Percentiles rank a stretch among this genome's conserved stretches.
phyloP scores from a whole-genome alignment of 2,113 vertebrate species.

The Calonectris borealis region DNA sequence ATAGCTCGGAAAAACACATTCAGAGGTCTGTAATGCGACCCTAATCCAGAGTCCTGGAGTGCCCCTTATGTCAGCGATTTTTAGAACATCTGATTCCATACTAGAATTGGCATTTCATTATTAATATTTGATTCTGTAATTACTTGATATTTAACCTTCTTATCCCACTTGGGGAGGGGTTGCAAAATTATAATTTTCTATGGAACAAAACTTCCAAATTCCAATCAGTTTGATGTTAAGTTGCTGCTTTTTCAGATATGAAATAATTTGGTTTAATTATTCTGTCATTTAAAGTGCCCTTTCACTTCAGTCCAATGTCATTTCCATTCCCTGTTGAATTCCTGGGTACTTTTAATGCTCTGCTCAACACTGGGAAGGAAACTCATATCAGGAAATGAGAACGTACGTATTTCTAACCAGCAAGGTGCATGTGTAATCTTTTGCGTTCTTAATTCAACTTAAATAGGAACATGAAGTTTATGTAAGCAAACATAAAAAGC shows the following conservation, averaged over 20 bases:
- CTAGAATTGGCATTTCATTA: background rate
- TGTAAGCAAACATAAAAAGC: background rate
- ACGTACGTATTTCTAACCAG: background rate
- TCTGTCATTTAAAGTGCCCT: background rate
- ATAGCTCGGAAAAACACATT: background rate
- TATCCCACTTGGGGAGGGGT: background rate
- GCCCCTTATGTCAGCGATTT: background rate
- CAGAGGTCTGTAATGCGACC: background rate
- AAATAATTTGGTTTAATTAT: background rate
- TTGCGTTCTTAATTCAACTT: background rate
- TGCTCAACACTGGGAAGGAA: background rate
- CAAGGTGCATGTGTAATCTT: background rate
- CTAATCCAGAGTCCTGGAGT: background rate
- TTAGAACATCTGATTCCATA: background rate
- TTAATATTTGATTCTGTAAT: background rate
- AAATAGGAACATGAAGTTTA: background rate
- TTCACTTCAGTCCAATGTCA: background rate
- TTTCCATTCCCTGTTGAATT: background rate
- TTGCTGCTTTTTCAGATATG: background rate
- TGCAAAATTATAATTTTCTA: background rate
- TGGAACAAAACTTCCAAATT: background rate
- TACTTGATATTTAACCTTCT: background rate
- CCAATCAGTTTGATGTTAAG: background rate
- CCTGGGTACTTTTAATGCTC: background rate
- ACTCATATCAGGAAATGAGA: background rate